phyloP scores from a whole-genome alignment of 1,140 invertebrate species.

The Diorhabda carinulata region DNA sequence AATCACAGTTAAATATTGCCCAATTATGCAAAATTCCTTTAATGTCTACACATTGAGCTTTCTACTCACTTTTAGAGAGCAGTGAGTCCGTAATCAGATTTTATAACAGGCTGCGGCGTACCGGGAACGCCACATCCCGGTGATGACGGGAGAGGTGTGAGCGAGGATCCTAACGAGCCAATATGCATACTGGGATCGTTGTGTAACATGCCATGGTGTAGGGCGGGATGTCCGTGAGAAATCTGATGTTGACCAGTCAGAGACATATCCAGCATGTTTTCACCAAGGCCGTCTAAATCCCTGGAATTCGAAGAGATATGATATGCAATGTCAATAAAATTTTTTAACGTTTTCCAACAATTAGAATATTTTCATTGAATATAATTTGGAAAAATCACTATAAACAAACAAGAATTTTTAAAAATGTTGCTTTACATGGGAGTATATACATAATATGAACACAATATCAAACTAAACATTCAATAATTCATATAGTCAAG shows the following conservation, averaged over 20 bases:
- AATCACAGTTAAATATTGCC: not conserved
- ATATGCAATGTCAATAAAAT: not conserved
- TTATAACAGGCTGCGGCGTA: conserved; percentile 54
- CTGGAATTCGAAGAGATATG: conserved; percentile 12
- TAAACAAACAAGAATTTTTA: no score
- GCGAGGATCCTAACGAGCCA: conserved; percentile 41
- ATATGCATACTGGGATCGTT: conserved; percentile 50
- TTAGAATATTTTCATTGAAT: no score
- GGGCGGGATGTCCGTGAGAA: conserved; percentile 45
- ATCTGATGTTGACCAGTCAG: conserved; percentile 39
- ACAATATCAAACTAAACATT: no score
- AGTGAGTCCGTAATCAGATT: conserved; percentile 71
- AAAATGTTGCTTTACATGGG: no score
- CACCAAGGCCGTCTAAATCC: conserved; percentile 43
- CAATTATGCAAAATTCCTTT: not conserved
- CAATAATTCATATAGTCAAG: no score
- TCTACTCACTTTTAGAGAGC: conserved; percentile 56
- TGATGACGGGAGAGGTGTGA: conserved; percentile 51
- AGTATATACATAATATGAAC: no score
- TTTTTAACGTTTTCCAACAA: not conserved
- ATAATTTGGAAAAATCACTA: no score
- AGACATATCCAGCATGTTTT: conserved; percentile 46
- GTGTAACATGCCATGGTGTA: conserved; percentile 51
- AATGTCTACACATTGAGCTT: conserved; percentile 22
- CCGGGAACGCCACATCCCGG: conserved; percentile 51